These are phyloP conservation scores for Phoeniculus purpureus DNA, from an alignment of 2,797 vertebrate genomes.

Conservation along the genomic window DNA sequence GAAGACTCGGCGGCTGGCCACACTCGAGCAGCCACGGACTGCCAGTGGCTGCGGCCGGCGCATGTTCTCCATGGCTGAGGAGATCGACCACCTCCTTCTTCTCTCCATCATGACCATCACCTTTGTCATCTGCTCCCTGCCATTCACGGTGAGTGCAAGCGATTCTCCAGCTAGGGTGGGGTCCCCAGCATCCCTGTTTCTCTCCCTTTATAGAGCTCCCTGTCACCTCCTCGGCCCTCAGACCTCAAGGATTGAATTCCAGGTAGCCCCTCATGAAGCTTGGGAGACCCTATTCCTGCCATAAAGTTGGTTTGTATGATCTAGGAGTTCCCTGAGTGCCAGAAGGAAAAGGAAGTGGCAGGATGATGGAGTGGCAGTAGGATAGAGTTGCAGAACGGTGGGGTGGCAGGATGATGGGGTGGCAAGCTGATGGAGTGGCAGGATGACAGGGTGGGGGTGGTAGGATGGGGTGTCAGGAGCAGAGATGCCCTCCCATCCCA, in stretches of 20 bases:
- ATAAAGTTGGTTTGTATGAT: not conserved
- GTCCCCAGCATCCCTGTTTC: fast-evolving
- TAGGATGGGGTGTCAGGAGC: not conserved
- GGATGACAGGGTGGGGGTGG: no score
- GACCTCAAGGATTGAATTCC: not conserved
- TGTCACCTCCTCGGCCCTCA: fast-evolving
- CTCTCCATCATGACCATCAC: conserved; percentile 91
- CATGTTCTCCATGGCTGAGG: conserved; percentile 80
- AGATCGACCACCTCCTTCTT: conserved; percentile 89
- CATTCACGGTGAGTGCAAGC: conserved; percentile 87
- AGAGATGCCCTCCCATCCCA: not conserved
- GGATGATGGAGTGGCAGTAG: fast-evolving
- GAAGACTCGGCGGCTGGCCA: conserved; percentile 24
- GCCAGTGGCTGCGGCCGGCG: not conserved
- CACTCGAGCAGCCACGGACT: not conserved
- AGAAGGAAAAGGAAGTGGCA: not conserved
- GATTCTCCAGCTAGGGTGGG: not conserved
- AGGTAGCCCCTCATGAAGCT: not conserved
- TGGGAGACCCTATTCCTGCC: not conserved
- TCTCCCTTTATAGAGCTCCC: fast-evolving
- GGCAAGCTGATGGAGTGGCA: no score
- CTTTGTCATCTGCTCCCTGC: conserved; percentile 92
- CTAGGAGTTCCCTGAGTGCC: no score
- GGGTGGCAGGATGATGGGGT: no score
- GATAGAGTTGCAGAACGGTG: fast-evolving